phyloP scores from a whole-genome alignment of 1,140 invertebrate genomes.

The Aphelenchoides fujianensis region DNA sequence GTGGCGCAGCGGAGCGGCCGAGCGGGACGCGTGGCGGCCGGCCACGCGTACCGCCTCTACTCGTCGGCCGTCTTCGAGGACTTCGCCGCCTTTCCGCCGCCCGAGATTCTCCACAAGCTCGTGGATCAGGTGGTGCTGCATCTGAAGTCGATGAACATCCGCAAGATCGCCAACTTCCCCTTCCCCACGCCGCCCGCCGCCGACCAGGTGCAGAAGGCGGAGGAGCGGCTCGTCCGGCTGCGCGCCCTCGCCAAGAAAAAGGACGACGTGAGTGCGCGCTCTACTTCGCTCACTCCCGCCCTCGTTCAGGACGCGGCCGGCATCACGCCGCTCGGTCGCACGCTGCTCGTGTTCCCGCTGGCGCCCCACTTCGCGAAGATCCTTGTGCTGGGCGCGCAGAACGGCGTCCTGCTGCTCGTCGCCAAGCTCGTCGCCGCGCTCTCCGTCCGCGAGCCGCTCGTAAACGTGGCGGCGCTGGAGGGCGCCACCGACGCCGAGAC shows the following conservation, averaged over 20 bases:
- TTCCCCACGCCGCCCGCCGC: conserved; percentile 84
- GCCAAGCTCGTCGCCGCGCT: conserved; percentile 84
- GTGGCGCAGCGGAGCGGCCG: conserved; percentile 88
- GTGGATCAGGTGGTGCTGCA: conserved; percentile 89
- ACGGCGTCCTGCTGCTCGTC: conserved; percentile 78
- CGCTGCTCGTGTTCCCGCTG: conserved; percentile 84
- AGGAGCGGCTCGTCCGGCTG: conserved; percentile 74
- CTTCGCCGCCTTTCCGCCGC: conserved; percentile 75
- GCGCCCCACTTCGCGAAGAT: conserved; percentile 89
- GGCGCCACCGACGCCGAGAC: conserved; percentile 36
- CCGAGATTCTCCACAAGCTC: conserved; percentile 84
- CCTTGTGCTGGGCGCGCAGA: conserved; percentile 82
- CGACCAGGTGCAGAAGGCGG: conserved; percentile 72
- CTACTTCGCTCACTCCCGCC: conserved; percentile 44
- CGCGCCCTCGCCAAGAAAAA: conserved; percentile 67
- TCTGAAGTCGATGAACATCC: conserved; percentile 90
- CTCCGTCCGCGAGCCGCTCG: conserved; percentile 72
- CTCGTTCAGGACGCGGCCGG: conserved; percentile 60
- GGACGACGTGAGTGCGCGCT: background rate
- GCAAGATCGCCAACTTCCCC: conserved; percentile 90
- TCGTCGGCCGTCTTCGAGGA: conserved; percentile 92
- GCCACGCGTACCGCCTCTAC: conserved; percentile 71
- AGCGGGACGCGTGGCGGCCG: conserved; percentile 68
- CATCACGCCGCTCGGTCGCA: conserved; percentile 78
- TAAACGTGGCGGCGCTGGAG: conserved; percentile 48